Evolutionary conservation across 2,797 vertebrate species (phyloP).

Genomic region (Rhinichthys osculus): DNA sequence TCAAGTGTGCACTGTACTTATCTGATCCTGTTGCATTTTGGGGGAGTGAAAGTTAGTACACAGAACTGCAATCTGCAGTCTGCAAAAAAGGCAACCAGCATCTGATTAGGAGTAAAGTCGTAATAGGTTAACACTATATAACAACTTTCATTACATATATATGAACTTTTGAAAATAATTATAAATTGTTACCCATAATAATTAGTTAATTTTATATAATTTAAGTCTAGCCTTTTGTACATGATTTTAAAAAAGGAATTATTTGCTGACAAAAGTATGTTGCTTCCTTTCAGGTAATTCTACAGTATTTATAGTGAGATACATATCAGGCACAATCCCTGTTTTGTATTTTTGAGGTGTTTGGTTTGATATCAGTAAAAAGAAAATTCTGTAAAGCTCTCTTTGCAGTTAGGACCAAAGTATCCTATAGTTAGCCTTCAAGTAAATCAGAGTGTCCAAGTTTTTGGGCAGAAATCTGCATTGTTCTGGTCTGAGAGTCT

Average conservation of each 20-base stretch:
- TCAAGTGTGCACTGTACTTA: neutral
- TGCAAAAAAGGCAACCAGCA: constrained; percentile 32
- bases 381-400: constrained; percentile 29
- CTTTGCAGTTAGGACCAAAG: constrained; percentile 74
- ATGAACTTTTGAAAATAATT: neutral
- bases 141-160: neutral
- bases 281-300: constrained; percentile 56
- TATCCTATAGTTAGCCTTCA: constrained; percentile 82
- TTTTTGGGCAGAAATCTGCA: constrained; percentile 79
- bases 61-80: neutral
- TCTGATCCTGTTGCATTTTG: constrained; percentile 8
- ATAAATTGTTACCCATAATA: constrained; percentile 2
- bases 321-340: constrained; percentile 60
- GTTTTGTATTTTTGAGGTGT: constrained; percentile 44
- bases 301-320: constrained; percentile 40
- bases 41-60: constrained; percentile 28
- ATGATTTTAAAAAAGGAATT: neutral
- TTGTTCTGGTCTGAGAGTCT: constrained; percentile 70
- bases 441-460: constrained; percentile 82
- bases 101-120: constrained; percentile 8
- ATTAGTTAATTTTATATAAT: neutral
- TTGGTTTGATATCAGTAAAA: constrained; percentile 25
- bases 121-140: constrained; percentile 3
- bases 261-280: constrained; percentile 46
- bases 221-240: neutral